Percentiles rank a stretch among this genome's conserved stretches.
Conservation (phyloP, 2,113 vertebrate species). For the Alces alces region DNA sequence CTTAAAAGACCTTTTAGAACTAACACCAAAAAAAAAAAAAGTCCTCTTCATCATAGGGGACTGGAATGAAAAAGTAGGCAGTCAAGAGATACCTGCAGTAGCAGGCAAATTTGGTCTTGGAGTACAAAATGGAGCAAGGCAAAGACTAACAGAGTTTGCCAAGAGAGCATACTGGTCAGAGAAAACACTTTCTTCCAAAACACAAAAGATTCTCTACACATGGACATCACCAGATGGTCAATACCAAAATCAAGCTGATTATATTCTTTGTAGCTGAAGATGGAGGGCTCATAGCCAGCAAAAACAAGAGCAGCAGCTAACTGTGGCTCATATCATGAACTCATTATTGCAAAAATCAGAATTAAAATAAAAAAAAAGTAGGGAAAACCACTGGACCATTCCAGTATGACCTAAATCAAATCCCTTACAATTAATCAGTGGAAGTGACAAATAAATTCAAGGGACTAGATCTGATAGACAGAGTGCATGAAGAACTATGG, state of each 20-base stretch:
- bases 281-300: background rate
- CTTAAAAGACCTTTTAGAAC: background rate
- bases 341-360: background rate
- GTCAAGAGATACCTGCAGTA: background rate
- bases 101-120: background rate
- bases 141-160: background rate
- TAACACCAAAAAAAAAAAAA: background rate
- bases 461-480: background rate
- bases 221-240: background rate
- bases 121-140: background rate
- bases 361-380: background rate
- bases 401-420: background rate
- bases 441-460: background rate
- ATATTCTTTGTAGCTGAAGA: background rate
- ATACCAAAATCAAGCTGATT: background rate
- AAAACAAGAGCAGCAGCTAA: background rate
- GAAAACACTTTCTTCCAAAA: background rate
- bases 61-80: background rate
- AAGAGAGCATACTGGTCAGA: background rate
- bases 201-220: background rate
- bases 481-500: background rate
- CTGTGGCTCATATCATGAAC: background rate
- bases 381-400: background rate
- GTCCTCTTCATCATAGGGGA: background rate
- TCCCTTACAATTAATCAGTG: background rate